phyloP scores from a whole-genome alignment of 2,113 vertebrate genomes.

The Gallinago undulata region DNA sequence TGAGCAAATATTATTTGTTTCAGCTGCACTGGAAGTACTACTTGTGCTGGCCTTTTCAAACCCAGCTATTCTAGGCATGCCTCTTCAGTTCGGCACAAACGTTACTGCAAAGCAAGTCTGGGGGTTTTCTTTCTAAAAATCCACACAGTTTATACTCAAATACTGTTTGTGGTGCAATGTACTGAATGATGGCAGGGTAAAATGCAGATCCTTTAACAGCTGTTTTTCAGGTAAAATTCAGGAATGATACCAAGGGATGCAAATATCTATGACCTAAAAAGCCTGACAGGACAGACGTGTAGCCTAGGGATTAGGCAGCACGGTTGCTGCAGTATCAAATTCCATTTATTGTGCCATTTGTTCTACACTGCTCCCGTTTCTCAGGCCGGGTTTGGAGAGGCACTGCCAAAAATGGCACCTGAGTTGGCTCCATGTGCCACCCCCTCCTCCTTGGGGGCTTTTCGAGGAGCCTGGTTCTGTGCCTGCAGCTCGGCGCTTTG shows the following conservation, averaged over 20 bases:
- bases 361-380: not conserved
- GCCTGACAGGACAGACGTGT: not conserved
- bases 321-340: not conserved
- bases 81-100: not conserved
- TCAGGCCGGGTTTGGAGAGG: not conserved
- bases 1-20: constrained; percentile 42
- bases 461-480: not conserved
- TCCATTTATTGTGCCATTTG: not conserved
- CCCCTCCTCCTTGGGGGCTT: not conserved
- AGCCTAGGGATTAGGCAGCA: not conserved
- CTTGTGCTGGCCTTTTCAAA: not conserved
- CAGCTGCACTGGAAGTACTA: not conserved
- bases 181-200: not conserved
- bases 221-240: not conserved
- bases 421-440: not conserved
- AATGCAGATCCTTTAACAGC: not conserved
- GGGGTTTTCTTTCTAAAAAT: not conserved
- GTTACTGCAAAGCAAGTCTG: not conserved
- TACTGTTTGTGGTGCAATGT: not conserved
- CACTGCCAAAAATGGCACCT: not conserved
- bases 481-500: not conserved
- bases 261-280: not conserved
- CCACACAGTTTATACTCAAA: not conserved
- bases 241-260: not conserved
- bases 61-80: not conserved